These are phyloP conservation scores for Corythornis vintsioides DNA, from an alignment of 2,113 vertebrate genomes.

Conservation along the genomic window DNA sequence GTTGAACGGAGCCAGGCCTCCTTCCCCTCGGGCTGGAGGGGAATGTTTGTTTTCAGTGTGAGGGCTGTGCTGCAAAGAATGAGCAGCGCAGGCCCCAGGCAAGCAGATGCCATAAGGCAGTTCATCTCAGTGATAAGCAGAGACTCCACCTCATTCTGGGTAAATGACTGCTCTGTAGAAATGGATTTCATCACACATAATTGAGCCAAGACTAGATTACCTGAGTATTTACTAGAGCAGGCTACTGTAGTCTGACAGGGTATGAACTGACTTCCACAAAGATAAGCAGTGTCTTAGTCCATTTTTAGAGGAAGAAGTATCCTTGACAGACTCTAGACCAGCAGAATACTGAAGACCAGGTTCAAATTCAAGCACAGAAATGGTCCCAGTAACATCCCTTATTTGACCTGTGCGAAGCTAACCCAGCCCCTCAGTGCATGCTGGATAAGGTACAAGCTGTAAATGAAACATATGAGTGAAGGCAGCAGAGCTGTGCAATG, in stretches of 20 bases:
- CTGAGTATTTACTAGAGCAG: neutral
- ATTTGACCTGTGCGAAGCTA: neutral
- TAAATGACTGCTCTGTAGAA: neutral
- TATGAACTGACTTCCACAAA: neutral
- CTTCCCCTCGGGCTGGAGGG: neutral
- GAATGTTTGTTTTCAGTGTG: neutral
- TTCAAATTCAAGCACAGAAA: neutral
- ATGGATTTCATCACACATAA: neutral
- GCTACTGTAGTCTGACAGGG: neutral
- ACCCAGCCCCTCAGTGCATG: neutral
- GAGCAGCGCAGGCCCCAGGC: neutral
- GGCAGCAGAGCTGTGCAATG: neutral
- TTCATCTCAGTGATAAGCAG: neutral
- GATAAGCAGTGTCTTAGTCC: neutral
- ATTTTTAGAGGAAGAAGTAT: neutral
- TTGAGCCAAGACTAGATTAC: neutral
- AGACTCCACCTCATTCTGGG: neutral
- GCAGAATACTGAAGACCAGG: neutral
- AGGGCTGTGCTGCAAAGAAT: neutral
- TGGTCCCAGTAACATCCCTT: neutral
- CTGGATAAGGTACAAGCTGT: neutral
- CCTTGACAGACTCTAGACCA: neutral
- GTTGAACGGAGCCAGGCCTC: neutral
- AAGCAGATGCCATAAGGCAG: neutral
- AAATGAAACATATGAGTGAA: neutral